Evolutionary conservation across 1,140 invertebrate genomes (phyloP).

Genomic region (Cryptotermes secundus): DNA sequence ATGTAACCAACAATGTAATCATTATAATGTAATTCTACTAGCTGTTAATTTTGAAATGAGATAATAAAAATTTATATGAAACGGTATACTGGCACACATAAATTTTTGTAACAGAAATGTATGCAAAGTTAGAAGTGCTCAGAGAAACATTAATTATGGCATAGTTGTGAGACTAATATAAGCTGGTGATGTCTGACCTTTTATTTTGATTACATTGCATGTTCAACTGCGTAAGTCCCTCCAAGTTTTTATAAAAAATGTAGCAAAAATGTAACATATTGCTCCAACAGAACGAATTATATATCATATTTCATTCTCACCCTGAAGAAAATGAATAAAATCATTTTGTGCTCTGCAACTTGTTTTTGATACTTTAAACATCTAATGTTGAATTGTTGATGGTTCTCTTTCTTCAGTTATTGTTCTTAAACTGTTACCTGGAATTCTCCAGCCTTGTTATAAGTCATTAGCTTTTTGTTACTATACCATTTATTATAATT

Average conservation of each 20-base stretch:
- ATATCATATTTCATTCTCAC: not conserved
- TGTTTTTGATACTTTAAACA: not conserved
- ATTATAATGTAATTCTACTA: constrained; percentile 1
- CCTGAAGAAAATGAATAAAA: not conserved
- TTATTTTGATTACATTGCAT: not conserved
- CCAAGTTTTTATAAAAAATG: not conserved
- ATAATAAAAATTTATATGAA: no score
- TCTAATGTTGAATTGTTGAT: not conserved
- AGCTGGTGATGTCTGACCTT: not conserved
- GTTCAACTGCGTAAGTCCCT: not conserved
- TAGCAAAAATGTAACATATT: not conserved
- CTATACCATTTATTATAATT: not conserved
- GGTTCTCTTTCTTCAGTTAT: not conserved
- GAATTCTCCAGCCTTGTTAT: constrained; percentile 12
- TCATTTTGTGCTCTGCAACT: not conserved
- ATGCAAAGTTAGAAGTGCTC: not conserved
- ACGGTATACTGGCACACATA: not conserved
- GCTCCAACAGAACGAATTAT: not conserved
- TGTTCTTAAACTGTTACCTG: constrained; percentile 1
- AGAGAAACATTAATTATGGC: no score
- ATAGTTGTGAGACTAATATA: no score
- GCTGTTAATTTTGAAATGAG: not conserved
- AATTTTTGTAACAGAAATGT: not conserved
- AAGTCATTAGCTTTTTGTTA: not conserved
- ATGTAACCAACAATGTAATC: not conserved